These are phyloP conservation scores for Caenorhabditis sinica DNA, from an alignment of 2,888 invertebrate species.

Conservation along the genomic window DNA sequence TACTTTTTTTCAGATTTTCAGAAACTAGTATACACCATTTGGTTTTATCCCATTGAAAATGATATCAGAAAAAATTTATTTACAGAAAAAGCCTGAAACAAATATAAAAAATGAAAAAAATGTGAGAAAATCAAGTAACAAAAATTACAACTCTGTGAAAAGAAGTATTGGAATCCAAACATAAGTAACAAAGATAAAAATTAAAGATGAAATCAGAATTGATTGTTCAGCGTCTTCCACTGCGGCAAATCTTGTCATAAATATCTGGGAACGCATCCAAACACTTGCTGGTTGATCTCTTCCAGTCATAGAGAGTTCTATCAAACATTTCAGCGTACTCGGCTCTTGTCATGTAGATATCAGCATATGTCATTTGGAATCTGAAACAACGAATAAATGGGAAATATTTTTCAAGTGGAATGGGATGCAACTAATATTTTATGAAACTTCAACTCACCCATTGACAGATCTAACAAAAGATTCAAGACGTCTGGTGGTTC, in stretches of 20 bases:
- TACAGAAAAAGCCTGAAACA: background rate
- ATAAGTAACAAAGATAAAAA: background rate
- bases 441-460: conserved; percentile 85
- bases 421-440: too few relatives aligned
- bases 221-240: conserved; percentile 78
- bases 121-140: background rate
- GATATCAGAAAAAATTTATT: background rate
- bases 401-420: too few relatives aligned
- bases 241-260: conserved; percentile 88
- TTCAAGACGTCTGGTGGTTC: conserved; percentile 88
- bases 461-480: conserved; percentile 87
- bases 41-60: too few relatives aligned
- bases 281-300: conserved; percentile 86
- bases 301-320: conserved; percentile 87
- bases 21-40: too few relatives aligned
- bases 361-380: conserved; percentile 92
- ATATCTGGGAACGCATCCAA: conserved; percentile 90
- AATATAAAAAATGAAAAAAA: background rate
- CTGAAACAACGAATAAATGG: conserved; percentile 83
- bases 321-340: conserved; percentile 92
- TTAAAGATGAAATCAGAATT: background rate
- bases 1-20: too few relatives aligned
- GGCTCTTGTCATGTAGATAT: conserved; percentile 89
- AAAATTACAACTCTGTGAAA: background rate
- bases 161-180: background rate